Base-by-base conservation (phyloP, 2,797 vertebrate species). In the Neostethus bicornis region DNA sequence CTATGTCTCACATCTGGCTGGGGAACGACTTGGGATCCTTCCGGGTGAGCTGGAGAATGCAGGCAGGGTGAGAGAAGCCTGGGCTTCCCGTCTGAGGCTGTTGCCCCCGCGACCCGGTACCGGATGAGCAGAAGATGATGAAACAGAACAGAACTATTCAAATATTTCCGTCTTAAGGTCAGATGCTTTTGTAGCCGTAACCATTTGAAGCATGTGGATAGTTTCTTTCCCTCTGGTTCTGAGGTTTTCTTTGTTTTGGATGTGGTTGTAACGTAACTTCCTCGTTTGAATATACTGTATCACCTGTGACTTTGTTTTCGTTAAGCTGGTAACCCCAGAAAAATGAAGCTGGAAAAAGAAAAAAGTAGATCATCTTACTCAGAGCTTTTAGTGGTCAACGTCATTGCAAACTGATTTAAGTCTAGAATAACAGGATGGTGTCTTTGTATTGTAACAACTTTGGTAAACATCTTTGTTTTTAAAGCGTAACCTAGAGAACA, bases 251-350 rank as follows among this genome's bases (percentile, higher is more conserved):
- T 83, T 89, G 81, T 85, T 84, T 85, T 75, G 70, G 62, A 70
- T 79, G 76, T 79, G 67, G 81, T 79, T 53, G 66, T 68, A 61
- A 72, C 23, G n/a, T 77, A 58, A 80, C 83, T 83, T 89, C 85
- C 86, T 87, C 17, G 53, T 73, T 69, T 87, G 67, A 77, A 76
- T 86, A 80, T n/a, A n/a, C n/a, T n/a, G n/a, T 81, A 82, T 87
- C 91, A 93, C 91, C 91, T 93, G 92, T 34, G 86, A 59, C 66
- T 62, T 32, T 81, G 79, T 85, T 84, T 83, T 85, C 72, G 79
- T 87, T 85, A 78, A 37, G 37, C 78, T 65, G 21, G 39, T 84
- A 88, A 87, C 81, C 84, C 89, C 84, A 85, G 82, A 70, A 79
- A 73, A 78, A 79, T 64, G 48, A 16, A 20, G 71, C 51, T 67